phyloP scores from a whole-genome alignment of 2,888 invertebrate genomes.

The Helicoverpa assulta region DNA sequence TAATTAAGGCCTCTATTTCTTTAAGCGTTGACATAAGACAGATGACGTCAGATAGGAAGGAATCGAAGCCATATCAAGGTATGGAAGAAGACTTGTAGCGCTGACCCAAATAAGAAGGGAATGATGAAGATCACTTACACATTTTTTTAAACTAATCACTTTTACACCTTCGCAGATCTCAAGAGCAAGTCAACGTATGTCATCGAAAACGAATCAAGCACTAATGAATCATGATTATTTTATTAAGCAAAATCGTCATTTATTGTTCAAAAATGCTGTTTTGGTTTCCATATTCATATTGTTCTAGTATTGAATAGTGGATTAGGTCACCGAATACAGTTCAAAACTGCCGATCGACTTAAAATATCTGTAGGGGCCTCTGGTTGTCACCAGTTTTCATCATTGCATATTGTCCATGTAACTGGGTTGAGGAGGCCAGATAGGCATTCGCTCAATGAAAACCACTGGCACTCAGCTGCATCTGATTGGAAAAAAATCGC shows the following conservation, averaged over 20 bases:
- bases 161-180: neutral
- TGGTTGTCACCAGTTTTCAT: too few species aligned
- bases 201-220: neutral
- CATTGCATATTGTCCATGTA: too few species aligned
- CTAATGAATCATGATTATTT: conserved; percentile 1
- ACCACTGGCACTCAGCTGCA: too few species aligned
- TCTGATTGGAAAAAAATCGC: too few species aligned
- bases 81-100: neutral
- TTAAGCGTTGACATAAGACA: too few species aligned
- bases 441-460: too few species aligned
- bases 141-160: neutral
- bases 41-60: neutral
- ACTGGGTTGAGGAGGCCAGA: too few species aligned
- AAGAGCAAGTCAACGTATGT: neutral
- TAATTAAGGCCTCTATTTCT: too few species aligned
- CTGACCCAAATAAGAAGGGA: neutral
- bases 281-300: neutral
- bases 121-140: neutral
- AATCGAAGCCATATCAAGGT: neutral
- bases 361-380: too few species aligned
- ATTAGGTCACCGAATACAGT: neutral
- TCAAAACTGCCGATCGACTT: neutral
- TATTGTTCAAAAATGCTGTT: neutral
- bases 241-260: neutral
- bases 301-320: neutral